A percentile compares a stretch with the other conserved stretches of the same genome.
These are phyloP conservation scores for Anguilla obscura DNA, from an alignment of 2,797 vertebrate species.

Conservation along the genomic window DNA sequence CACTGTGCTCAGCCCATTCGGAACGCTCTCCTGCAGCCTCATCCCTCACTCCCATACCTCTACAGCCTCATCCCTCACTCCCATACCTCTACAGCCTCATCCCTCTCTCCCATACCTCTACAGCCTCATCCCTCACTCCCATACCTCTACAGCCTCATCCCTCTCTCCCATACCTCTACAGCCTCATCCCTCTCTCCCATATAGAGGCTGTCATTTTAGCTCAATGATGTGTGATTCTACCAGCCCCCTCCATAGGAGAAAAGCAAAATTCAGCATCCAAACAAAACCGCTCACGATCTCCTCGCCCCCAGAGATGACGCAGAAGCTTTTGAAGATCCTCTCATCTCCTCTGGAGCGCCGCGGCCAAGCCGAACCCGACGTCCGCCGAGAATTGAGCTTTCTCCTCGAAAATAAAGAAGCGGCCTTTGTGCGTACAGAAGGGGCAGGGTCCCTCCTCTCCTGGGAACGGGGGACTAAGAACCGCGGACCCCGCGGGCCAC, in stretches of 20 bases:
- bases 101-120: too few relatives aligned
- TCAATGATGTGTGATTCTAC: slow-evolving; percentile 1
- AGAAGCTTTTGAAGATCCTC: neutral
- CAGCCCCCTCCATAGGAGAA: neutral
- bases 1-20: neutral
- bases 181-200: too few relatives aligned
- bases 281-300: neutral
- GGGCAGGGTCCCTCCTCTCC: neutral
- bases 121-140: too few relatives aligned
- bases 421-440: neutral
- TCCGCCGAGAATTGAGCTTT: slow-evolving; percentile 18
- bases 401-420: neutral
- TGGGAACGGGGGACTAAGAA: neutral
- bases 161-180: too few relatives aligned
- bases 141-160: too few relatives aligned
- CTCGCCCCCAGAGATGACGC: neutral
- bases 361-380: neutral
- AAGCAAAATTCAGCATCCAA: neutral
- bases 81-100: too few relatives aligned
- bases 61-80: too few relatives aligned
- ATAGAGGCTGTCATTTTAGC: slow-evolving; percentile 5
- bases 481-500: neutral
- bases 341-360: slow-evolving; percentile 4
- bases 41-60: neutral
- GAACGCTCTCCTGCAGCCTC: slow-evolving; percentile 23